A percentile compares a stretch with the other conserved stretches of the same genome.
Conservation (phyloP, 2,113 vertebrate species). For the Hassar affinis region DNA sequence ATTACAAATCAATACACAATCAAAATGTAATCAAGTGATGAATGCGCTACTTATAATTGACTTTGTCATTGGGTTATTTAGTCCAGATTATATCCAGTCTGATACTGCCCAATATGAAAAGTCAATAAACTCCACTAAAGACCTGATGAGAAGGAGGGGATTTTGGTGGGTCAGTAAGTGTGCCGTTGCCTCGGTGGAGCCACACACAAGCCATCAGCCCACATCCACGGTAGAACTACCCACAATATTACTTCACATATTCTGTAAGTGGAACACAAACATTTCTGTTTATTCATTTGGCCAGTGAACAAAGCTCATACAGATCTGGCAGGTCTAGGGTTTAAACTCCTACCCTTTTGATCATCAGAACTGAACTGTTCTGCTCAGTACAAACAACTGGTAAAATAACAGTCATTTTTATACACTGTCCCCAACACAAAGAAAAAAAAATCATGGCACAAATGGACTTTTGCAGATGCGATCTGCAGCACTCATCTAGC, state of each 20-base stretch:
- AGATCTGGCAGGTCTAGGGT: neutral
- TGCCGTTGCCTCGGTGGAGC: constrained; percentile 38
- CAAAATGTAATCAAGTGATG: neutral
- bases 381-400: neutral
- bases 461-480: neutral
- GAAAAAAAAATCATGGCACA: neutral
- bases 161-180: constrained; percentile 52
- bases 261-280: neutral
- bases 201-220: constrained; percentile 34
- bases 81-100: neutral
- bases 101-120: neutral
- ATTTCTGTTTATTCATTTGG: neutral
- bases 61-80: neutral
- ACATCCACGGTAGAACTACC: constrained; percentile 26
- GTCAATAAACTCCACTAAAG: neutral
- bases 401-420: neutral
- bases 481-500: neutral
- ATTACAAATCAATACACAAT: neutral
- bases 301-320: neutral
- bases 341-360: neutral
- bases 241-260: constrained; percentile 7
- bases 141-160: constrained; percentile 36
- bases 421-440: neutral
- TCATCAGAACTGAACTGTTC: neutral
- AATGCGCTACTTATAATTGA: neutral